Percentiles rank a stretch among this genome's conserved stretches.
These are phyloP conservation scores for Nesometra sesokonis DNA, from an alignment of 35 echinoderm and acorn worm genomes.

Conservation along the genomic window DNA sequence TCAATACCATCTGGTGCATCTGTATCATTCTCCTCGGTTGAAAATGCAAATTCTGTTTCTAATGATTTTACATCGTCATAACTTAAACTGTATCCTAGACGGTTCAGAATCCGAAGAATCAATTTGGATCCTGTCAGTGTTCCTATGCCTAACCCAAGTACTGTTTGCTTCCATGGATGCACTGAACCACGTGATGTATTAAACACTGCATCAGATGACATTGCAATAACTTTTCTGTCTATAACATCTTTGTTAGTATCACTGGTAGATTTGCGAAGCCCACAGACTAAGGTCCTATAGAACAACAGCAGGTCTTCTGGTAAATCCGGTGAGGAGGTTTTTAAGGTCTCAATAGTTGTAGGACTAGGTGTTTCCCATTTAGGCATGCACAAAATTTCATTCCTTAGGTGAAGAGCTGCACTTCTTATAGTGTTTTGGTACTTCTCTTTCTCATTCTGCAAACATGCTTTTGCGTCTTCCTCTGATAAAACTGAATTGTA, in stretches of 20 bases:
- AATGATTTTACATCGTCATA: conserved; percentile 9
- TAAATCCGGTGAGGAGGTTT: neutral
- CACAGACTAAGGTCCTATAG: neutral
- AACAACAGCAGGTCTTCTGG: neutral
- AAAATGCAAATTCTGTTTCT: conserved; percentile 10
- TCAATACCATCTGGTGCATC: conserved; percentile 32
- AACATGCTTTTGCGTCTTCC: neutral
- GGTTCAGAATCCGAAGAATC: conserved; percentile 10
- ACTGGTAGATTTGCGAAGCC: conserved; percentile 16
- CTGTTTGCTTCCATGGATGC: conserved; percentile 8
- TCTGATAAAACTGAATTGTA: conserved; percentile 21
- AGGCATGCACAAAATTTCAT: neutral
- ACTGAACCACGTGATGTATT: conserved; percentile 6
- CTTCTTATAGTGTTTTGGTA: neutral
- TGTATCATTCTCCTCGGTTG: conserved; percentile 18
- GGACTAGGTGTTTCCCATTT: conserved; percentile 3
- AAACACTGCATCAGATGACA: conserved; percentile 15
- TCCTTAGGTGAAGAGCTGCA: conserved; percentile 9
- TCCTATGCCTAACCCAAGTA: conserved; percentile 7
- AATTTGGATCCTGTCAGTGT: conserved; percentile 6
- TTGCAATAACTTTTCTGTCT: conserved; percentile 7
- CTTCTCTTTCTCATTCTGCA: conserved; percentile 13
- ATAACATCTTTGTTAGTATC: neutral
- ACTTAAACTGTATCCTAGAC: conserved; percentile 11
- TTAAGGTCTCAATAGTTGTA: neutral